phyloP scores from a whole-genome alignment of 2,113 vertebrate genomes.

The Trinectes maculatus region DNA sequence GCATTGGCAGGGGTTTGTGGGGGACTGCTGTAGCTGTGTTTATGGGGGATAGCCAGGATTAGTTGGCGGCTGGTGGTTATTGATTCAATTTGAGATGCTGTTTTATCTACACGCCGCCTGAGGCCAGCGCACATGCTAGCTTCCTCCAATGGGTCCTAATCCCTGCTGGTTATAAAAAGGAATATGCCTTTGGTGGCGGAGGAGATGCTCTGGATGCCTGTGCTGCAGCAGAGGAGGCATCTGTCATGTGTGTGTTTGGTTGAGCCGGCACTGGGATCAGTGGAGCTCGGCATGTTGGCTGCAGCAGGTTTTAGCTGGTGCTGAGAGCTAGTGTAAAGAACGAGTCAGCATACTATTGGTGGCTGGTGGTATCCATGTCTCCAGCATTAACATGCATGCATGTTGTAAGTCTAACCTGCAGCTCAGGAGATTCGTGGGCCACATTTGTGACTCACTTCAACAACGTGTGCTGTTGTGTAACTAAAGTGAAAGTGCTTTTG shows the following conservation, averaged over 20 bases:
- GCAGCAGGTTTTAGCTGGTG: slow-evolving; percentile 67
- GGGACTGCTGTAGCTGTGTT: slow-evolving; percentile 58
- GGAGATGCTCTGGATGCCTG: slow-evolving; percentile 75
- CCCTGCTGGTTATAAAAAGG: slow-evolving; percentile 75
- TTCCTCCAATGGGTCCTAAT: slow-evolving; percentile 72
- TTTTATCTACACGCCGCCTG: slow-evolving; percentile 73
- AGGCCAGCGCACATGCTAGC: slow-evolving; percentile 68
- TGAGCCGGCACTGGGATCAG: slow-evolving; percentile 69
- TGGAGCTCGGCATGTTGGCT: slow-evolving; percentile 64
- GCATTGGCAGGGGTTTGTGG: slow-evolving; percentile 49
- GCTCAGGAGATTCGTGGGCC: not conserved
- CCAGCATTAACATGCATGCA: slow-evolving; percentile 28
- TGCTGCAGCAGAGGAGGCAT: slow-evolving; percentile 72
- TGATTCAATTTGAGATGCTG: slow-evolving; percentile 81
- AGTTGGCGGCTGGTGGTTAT: slow-evolving; percentile 74
- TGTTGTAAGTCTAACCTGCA: not conserved
- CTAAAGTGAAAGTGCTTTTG: not conserved
- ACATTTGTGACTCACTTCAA: not conserved
- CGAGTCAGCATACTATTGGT: slow-evolving; percentile 47
- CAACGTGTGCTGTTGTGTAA: not conserved
- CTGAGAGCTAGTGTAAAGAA: slow-evolving; percentile 66
- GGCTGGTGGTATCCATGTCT: slow-evolving; percentile 26
- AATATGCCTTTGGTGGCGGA: slow-evolving; percentile 74
- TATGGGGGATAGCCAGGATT: slow-evolving; percentile 73
- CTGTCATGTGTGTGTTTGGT: slow-evolving; percentile 74